phyloP scores from a whole-genome alignment of 2,113 vertebrate species.

The Caranx ignobilis region DNA sequence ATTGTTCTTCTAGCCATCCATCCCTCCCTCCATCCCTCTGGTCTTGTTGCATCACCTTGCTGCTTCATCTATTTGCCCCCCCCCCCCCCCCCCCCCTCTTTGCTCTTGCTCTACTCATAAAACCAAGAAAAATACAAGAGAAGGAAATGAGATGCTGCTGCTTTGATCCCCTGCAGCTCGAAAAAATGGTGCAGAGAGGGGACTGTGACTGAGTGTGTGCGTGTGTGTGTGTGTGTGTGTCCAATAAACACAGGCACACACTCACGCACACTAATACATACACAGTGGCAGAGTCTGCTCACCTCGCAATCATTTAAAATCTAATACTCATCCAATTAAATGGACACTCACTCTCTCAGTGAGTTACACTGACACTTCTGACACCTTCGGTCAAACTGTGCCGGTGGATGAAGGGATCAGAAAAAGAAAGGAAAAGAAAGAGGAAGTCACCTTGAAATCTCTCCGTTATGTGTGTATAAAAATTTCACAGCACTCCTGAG shows the following conservation, averaged over 20 bases:
- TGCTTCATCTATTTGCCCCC: slow-evolving; percentile 2
- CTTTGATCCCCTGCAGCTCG: slow-evolving; percentile 55
- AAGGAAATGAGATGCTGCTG: slow-evolving; percentile 63
- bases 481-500: too few species aligned
- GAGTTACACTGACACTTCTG: slow-evolving; percentile 13
- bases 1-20: neutral
- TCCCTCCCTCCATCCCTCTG: neutral
- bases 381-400: slow-evolving; percentile 1
- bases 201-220: slow-evolving; percentile 14
- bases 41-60: slow-evolving; percentile 41
- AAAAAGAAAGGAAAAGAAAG: neutral
- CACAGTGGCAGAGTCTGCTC: slow-evolving; percentile 11
- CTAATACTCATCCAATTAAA: slow-evolving; percentile 46
- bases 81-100: slow-evolving; percentile 2
- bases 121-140: slow-evolving; percentile 58
- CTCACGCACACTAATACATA: slow-evolving; percentile 15
- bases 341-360: slow-evolving; percentile 15
- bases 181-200: slow-evolving; percentile 51
- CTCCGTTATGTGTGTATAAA: neutral
- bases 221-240: neutral
- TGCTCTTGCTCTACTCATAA: slow-evolving; percentile 48
- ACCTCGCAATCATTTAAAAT: slow-evolving; percentile 41
- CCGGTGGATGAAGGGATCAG: slow-evolving; percentile 7
- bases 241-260: too few species aligned
- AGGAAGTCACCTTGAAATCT: neutral